Base-by-base conservation (phyloP, 2,888 invertebrate genomes). In the Maniola hyperantus region DNA sequence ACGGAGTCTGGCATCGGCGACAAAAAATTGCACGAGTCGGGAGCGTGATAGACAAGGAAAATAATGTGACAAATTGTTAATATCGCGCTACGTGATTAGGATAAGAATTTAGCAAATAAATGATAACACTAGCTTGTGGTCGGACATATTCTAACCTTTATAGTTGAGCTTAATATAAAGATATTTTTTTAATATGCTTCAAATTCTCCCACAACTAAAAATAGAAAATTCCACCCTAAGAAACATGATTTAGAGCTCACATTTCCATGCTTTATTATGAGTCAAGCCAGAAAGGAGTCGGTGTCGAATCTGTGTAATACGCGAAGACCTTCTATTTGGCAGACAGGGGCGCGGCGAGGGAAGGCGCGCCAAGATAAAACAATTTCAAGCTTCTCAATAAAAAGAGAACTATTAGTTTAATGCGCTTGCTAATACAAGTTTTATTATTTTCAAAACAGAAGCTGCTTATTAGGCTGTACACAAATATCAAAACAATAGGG, bases 31-130 rank as follows among this genome's bases (percentile, higher is more conserved):
- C 72, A 74, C 72, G 54, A 66, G 57, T 60, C 59, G 36, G 53
- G 58, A 67, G 69, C 74, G 74, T 74, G 74, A 71, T 71, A 65
- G 6, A 46, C 60, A 20, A 55, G n/a, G 58, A 68, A 67, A 71
- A 69, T 58, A 70, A 68, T 55, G 58, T 61, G 64, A 68, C 67
- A 68, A 66, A 64, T 66, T 61, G 66, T 65, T 62, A 70, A 68
- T 53, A 70, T 70, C 68, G 61, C 68, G 59, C 67, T 20, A 62
- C 69, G 62, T 66, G 69, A 73, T 73, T 68, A 68, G 55, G 73
- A 73, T 73, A 73, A 64, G 55, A 59, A 48, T 26, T 60, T 62
- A 50, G 61, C 39, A 62, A 53, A 62, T 62, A 60, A 54, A 33
- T 55, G 66, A 71, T 70, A 70, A 66, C 50, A 46, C 15, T 36